A percentile compares a stretch with the other conserved stretches of the same genome.
These are phyloP conservation scores for Zosterops japonicus DNA, from an alignment of 2,113 vertebrate genomes.

Conservation along the genomic window DNA sequence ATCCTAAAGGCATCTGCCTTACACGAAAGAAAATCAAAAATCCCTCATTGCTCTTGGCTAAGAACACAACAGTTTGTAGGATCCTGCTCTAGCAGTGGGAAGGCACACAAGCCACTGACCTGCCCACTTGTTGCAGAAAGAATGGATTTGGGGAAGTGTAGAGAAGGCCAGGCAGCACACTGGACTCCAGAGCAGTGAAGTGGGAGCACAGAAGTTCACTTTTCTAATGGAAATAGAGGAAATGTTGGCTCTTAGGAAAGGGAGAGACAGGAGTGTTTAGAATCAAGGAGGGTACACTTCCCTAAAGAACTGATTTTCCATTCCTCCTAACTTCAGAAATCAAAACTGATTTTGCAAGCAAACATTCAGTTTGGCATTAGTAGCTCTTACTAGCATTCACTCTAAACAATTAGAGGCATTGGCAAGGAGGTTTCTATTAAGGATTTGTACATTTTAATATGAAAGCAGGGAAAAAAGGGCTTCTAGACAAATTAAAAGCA, in stretches of 20 bases:
- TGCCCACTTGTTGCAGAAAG: not conserved
- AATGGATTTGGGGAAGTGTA: rapidly evolving
- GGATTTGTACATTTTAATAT: not conserved
- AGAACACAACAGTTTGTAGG: not conserved
- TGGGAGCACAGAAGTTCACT: not conserved
- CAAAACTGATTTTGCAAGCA: not conserved
- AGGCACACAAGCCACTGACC: not conserved
- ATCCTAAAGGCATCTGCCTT: not conserved
- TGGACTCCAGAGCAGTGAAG: rapidly evolving
- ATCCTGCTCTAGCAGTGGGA: not conserved
- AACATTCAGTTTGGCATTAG: not conserved
- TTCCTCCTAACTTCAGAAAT: not conserved
- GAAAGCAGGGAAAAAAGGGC: not conserved
- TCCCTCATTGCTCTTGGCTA: rapidly evolving
- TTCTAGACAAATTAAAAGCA: not conserved
- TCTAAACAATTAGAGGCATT: not conserved
- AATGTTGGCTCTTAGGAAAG: not conserved
- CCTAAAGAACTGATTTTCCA: not conserved
- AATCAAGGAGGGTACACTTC: not conserved
- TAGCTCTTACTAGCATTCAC: not conserved
- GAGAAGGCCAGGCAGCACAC: not conserved
- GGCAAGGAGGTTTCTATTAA: not conserved
- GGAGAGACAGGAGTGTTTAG: not conserved
- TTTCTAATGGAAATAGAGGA: not conserved
- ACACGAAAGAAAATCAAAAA: not conserved